Evolutionary conservation across 2,797 vertebrate genomes (phyloP), one percentile per base, ranked within the genome.

Genomic region (Pseudotriccus pelzelni): DNA sequence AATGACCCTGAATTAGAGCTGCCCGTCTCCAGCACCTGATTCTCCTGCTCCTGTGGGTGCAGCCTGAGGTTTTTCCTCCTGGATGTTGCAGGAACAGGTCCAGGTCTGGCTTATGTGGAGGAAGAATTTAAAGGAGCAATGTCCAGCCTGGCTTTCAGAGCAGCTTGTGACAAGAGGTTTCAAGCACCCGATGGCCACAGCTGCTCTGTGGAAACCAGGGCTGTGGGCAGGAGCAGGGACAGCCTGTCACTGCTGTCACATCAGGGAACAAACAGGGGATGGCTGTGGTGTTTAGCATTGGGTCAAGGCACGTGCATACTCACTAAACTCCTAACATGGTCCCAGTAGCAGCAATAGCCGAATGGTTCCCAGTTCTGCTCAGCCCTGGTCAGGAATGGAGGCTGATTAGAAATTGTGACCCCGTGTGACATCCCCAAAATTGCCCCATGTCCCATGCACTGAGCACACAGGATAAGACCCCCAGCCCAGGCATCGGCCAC

Each of bases 1-100:
- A 96, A 96, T 92, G 94, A 85, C 93, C 93, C 90, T 79, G 64
- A 96, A 94, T 94, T 90, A 67, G 87, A 88, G 89, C 87, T 89
- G 55, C 25, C 14, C 0, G 7, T 76, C 86, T 93, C 90, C 86
- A 82, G 79, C 86, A 77, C 75, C 87, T 89, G 90, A 79, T 83
- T 85, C 72, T 77, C 32, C 63, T 60, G 68, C 92, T 94, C 81
- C 84, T 74, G 75, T 0, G 47, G 56, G 52, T 50, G 20, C 47
- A 89, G 77, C 30, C 44, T 34, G 84, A 85, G 52, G 25, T 74
- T 96, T 43, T 58, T 91, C 30, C 60, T 93, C 86, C 56, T 34
- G 67, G 41, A 32, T 77, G 20, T n/a, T 18, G 10, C 47, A 87
- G 75, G 63, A 94, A 52, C 18, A 3, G n/a, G 14, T 76, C 78